A percentile compares a stretch with the other conserved stretches of the same genome.
Evolutionary conservation across 2,888 invertebrate species (phyloP).

Genomic region (Subacronicta megacephala): DNA sequence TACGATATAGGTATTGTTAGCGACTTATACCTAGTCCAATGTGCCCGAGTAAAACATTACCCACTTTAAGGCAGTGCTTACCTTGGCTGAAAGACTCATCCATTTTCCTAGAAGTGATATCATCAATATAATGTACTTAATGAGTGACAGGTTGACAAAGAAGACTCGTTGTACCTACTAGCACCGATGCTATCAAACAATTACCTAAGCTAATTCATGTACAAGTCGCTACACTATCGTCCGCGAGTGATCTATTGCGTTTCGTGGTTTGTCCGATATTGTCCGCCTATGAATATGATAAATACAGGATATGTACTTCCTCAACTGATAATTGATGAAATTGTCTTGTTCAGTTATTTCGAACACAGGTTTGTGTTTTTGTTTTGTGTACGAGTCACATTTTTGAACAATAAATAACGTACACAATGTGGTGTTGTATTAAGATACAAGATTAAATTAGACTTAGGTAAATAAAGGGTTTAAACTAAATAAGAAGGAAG

Average conservation of each 20-base stretch:
- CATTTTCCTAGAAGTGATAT: conserved; percentile 19
- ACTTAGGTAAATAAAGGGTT: too few species aligned
- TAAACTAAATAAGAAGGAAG: too few species aligned
- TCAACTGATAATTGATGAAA: conserved; percentile 19
- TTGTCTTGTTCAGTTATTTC: conserved; percentile 19
- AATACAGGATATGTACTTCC: conserved; percentile 40
- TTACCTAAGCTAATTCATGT: conserved; percentile 44
- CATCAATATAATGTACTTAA: background rate
- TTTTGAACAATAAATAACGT: too few species aligned
- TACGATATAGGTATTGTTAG: too few species aligned
- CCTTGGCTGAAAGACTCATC: conserved; percentile 5
- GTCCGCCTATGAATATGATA: conserved; percentile 22
- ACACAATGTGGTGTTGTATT: too few species aligned
- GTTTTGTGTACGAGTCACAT: background rate
- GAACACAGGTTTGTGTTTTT: background rate
- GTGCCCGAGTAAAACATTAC: background rate
- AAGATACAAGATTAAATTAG: too few species aligned
- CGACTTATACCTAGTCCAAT: background rate
- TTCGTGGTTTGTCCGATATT: conserved; percentile 16
- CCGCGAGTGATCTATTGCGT: conserved; percentile 20
- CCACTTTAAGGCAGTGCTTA: conserved; percentile 1
- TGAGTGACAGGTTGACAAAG: conserved; percentile 15
- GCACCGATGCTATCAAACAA: conserved; percentile 42
- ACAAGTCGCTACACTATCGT: conserved; percentile 24
- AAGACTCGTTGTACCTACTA: background rate